A percentile compares a stretch with the other conserved stretches of the same genome.
Evolutionary conservation across 2,797 vertebrate genomes (phyloP).

Genomic region (Platyrinchus mystaceus): DNA sequence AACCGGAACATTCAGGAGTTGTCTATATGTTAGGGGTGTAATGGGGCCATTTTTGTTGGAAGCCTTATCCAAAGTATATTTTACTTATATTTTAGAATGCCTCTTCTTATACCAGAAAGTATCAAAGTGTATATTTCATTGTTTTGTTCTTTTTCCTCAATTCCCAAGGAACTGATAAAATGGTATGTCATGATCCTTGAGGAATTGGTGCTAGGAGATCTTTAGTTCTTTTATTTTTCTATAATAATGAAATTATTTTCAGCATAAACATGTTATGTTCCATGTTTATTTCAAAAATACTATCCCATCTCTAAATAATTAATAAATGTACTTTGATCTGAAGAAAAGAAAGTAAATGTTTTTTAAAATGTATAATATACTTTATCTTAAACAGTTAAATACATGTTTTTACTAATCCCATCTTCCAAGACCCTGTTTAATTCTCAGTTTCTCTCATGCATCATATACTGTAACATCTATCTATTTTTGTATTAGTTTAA

Average conservation of each 20-base stretch:
- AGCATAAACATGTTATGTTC: background rate
- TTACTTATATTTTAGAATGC: background rate
- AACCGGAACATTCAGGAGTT: background rate
- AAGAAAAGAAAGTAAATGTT: background rate
- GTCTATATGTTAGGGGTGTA: background rate
- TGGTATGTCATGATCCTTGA: background rate
- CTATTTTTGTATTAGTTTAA: background rate
- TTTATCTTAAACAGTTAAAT: background rate
- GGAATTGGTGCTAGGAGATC: background rate
- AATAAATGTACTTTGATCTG: background rate
- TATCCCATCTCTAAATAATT: background rate
- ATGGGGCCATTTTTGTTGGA: background rate
- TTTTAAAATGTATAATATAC: background rate
- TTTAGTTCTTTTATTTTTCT: background rate
- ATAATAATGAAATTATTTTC: background rate
- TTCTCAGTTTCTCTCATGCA: background rate
- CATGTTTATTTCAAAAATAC: background rate
- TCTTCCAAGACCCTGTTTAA: background rate
- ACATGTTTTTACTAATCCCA: background rate
- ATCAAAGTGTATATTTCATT: fast-evolving
- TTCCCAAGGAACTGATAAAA: background rate
- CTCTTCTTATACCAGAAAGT: background rate
- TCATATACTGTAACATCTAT: background rate
- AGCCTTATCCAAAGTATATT: background rate
- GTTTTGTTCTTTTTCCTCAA: background rate